Percentiles rank a stretch among this genome's conserved stretches.
These are phyloP conservation scores for Hypomecis punctinalis DNA, from an alignment of 2,888 invertebrate species.

Conservation along the genomic window DNA sequence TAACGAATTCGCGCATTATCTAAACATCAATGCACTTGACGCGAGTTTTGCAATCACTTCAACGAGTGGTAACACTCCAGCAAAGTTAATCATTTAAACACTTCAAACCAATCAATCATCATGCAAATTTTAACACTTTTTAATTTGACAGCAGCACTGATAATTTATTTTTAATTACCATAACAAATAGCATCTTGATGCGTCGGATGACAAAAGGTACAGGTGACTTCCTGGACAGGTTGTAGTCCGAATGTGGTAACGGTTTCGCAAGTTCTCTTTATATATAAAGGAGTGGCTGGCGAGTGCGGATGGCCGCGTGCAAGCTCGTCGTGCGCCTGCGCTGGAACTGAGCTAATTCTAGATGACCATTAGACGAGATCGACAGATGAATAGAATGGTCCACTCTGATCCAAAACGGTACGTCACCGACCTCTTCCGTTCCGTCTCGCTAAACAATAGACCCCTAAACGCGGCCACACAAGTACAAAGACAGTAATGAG, in stretches of 20 bases:
- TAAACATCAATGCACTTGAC: constrained; percentile 34
- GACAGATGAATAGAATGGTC: constrained; percentile 72
- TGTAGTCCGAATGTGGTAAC: constrained; percentile 78
- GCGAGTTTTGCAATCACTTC: constrained; percentile 35
- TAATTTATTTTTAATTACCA: constrained; percentile 36
- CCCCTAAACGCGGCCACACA: constrained; percentile 21
- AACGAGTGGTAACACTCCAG: constrained; percentile 15
- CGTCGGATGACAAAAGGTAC: constrained; percentile 64
- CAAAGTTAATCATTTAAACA: constrained; percentile 19
- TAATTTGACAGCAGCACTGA: constrained; percentile 9
- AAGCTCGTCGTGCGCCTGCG: constrained; percentile 60
- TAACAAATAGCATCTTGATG: constrained; percentile 64
- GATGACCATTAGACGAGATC: constrained; percentile 63
- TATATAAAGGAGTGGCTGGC: constrained; percentile 73
- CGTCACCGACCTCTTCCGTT: constrained; percentile 57
- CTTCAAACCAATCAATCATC: constrained; percentile 21
- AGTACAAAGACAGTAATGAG: constrained; percentile 24
- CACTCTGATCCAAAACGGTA: constrained; percentile 61
- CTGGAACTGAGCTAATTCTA: constrained; percentile 78
- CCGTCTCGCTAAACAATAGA: constrained; percentile 23
- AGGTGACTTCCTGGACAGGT: constrained; percentile 79
- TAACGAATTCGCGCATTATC: constrained; percentile 29
- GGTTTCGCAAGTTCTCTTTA: constrained; percentile 80
- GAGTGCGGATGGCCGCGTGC: constrained; percentile 62
- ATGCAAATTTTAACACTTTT: constrained; percentile 19